Evolutionary conservation across 2,888 invertebrate genomes (phyloP).

Genomic region (Syritta pipiens): DNA sequence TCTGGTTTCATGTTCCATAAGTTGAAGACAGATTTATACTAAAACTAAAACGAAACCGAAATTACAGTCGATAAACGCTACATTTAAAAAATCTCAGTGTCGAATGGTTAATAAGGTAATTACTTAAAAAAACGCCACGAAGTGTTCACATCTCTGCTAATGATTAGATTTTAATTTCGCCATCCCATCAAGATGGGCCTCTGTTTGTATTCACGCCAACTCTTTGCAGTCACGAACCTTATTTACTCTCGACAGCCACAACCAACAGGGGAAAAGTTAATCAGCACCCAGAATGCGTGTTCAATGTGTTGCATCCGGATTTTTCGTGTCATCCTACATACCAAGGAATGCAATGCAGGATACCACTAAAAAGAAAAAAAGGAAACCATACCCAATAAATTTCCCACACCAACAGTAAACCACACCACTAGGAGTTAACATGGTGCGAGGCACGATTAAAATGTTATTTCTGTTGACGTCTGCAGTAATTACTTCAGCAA

Average conservation of each 20-base stretch:
- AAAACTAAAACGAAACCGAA: too few relatives aligned
- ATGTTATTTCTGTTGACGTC: conserved; percentile 50
- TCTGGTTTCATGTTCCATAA: too few relatives aligned
- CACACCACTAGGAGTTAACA: conserved; percentile 30
- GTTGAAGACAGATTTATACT: too few relatives aligned
- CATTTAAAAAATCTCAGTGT: too few relatives aligned
- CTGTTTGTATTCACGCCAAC: too few relatives aligned
- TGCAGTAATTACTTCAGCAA: conserved; percentile 27
- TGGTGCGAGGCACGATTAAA: conserved; percentile 45
- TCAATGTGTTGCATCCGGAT: conserved; percentile 13
- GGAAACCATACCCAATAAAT: background rate
- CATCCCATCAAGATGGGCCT: too few relatives aligned
- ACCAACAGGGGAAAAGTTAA: conserved; percentile 27
- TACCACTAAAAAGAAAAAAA: background rate
- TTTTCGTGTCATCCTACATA: conserved; percentile 8
- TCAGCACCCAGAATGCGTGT: conserved; percentile 17
- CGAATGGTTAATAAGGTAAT: too few relatives aligned
- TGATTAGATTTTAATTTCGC: too few relatives aligned
- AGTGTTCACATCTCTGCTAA: too few relatives aligned
- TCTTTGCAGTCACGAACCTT: too few relatives aligned
- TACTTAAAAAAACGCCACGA: too few relatives aligned
- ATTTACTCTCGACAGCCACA: conserved; percentile 13
- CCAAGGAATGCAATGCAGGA: background rate
- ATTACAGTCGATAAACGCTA: too few relatives aligned
- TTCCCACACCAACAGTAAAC: background rate